These are phyloP conservation scores for Aurelia aurita DNA, from an alignment of 30 jellyfish, hydroid and myxozoan genomes.

Conservation along the genomic window DNA sequence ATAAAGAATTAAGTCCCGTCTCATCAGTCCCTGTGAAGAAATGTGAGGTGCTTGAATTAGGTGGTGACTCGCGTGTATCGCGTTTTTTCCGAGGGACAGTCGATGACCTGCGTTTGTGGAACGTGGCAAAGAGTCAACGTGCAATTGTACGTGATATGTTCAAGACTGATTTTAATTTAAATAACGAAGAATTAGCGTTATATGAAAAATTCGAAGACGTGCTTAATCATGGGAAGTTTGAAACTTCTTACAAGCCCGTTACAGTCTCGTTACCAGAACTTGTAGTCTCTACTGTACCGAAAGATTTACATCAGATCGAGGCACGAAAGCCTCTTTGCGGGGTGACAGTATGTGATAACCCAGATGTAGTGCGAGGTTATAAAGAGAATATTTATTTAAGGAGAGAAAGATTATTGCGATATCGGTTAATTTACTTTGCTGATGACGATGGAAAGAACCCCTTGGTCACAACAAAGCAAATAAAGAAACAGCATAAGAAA, in stretches of 20 bases:
- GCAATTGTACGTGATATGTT: slow-evolving; percentile 39
- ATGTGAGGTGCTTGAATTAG: slow-evolving; percentile 80
- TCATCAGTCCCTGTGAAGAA: slow-evolving; percentile 36
- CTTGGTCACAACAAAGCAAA: slow-evolving; percentile 40
- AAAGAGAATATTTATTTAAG: slow-evolving; percentile 30
- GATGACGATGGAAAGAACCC: slow-evolving; percentile 82
- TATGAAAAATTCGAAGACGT: slow-evolving; percentile 64
- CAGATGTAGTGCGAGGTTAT: slow-evolving; percentile 82
- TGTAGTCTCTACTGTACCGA: slow-evolving; percentile 38
- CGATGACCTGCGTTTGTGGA: slow-evolving; percentile 80
- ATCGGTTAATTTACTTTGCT: slow-evolving; percentile 73
- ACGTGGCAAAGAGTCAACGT: slow-evolving; percentile 74
- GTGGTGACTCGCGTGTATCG: slow-evolving; percentile 79
- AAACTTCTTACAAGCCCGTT: slow-evolving; percentile 42
- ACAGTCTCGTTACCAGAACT: slow-evolving; percentile 59
- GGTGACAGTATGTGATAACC: slow-evolving; percentile 85
- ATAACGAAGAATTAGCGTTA: slow-evolving; percentile 26
- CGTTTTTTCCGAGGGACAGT: slow-evolving; percentile 76
- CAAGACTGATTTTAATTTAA: background rate
- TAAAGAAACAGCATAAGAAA: slow-evolving; percentile 49
- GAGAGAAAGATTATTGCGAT: slow-evolving; percentile 47
- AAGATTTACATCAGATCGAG: slow-evolving; percentile 62
- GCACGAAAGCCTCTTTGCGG: slow-evolving; percentile 85
- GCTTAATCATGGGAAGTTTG: slow-evolving; percentile 13
- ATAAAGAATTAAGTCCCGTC: slow-evolving; percentile 64